These are phyloP conservation scores for Spodoptera picta DNA, from an alignment of 2,888 invertebrate species.

Conservation along the genomic window DNA sequence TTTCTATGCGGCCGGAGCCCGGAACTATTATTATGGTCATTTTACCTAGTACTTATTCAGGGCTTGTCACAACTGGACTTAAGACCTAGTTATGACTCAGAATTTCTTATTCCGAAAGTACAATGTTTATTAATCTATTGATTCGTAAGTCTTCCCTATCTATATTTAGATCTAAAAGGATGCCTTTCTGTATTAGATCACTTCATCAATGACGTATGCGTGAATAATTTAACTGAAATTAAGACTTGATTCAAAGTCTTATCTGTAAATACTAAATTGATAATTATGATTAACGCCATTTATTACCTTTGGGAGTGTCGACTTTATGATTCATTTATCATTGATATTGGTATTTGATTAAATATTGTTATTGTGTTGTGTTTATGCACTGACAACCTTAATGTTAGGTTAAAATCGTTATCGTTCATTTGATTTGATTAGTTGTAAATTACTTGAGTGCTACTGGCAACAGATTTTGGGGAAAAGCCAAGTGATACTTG, in stretches of 20 bases:
- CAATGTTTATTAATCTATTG: too few species aligned
- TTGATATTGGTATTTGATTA: slow-evolving; percentile 31
- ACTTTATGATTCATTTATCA: slow-evolving; percentile 22
- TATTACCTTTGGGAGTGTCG: slow-evolving; percentile 35
- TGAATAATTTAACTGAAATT: slow-evolving; percentile 1
- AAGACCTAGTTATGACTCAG: background rate
- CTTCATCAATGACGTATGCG: slow-evolving; percentile 8
- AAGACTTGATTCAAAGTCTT: slow-evolving; percentile 3
- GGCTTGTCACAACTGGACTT: slow-evolving; percentile 5
- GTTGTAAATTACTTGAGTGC: slow-evolving; percentile 11
- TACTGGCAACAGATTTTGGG: slow-evolving; percentile 33
- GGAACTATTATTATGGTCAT: slow-evolving; percentile 10
- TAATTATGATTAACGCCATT: slow-evolving; percentile 27
- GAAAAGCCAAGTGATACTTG: slow-evolving; percentile 27
- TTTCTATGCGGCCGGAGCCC: slow-evolving; percentile 16
- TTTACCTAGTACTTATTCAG: slow-evolving; percentile 9
- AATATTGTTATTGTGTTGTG: slow-evolving; percentile 34
- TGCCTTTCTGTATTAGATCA: background rate
- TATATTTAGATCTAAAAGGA: slow-evolving; percentile 9
- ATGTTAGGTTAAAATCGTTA: slow-evolving; percentile 16
- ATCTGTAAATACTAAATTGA: slow-evolving; percentile 28
- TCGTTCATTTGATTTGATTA: slow-evolving; percentile 27
- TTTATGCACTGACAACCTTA: slow-evolving; percentile 29
- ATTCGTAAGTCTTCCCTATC: background rate
- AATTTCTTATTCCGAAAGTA: slow-evolving; percentile 6